phyloP scores from a whole-genome alignment of 2,113 vertebrate genomes.

The Phocoena phocoena region DNA sequence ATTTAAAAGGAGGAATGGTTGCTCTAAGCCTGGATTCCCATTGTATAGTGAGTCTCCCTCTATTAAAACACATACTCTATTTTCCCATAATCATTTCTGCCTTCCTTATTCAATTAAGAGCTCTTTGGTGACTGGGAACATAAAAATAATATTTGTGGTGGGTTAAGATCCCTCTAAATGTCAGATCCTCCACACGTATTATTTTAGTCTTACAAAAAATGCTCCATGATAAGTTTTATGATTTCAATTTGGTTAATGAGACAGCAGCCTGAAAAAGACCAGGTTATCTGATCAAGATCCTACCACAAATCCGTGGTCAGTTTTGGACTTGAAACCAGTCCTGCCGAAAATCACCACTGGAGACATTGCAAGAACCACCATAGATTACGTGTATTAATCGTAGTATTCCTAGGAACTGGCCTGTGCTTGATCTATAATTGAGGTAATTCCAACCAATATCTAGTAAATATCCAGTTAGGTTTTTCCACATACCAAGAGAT shows the following conservation, averaged over 20 bases:
- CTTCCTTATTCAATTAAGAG: background rate
- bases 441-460: background rate
- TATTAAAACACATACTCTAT: background rate
- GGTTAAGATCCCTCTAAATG: background rate
- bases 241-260: background rate
- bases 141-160: background rate
- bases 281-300: background rate
- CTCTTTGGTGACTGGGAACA: background rate
- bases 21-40: accelerated
- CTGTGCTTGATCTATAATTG: background rate
- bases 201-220: background rate
- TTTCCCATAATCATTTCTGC: background rate
- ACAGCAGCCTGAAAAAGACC: background rate
- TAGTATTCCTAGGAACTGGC: background rate
- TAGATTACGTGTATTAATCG: background rate
- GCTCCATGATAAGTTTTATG: background rate
- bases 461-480: background rate
- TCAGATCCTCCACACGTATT: background rate
- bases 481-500: background rate
- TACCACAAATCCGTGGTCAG: background rate
- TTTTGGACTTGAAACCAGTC: background rate
- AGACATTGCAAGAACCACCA: background rate
- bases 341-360: background rate
- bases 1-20: background rate
- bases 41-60: background rate